Evolutionary conservation across 2,113 vertebrate species (phyloP).

Genomic region (Cariama cristata): DNA sequence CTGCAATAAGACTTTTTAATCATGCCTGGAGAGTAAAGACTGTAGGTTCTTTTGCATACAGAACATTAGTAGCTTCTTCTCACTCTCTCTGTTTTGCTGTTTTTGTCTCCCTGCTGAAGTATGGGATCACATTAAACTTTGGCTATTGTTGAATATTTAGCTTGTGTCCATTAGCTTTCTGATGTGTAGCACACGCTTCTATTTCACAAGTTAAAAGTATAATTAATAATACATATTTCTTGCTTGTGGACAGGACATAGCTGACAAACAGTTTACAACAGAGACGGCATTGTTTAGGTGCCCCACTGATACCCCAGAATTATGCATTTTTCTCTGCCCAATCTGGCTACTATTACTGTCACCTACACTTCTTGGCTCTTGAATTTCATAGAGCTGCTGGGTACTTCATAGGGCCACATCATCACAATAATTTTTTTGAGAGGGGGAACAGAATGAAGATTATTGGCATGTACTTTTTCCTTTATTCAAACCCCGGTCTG

Average conservation of each 20-base stretch:
- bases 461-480: background rate
- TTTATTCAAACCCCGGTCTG: background rate
- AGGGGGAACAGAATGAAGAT: background rate
- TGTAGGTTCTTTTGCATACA: background rate
- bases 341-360: background rate
- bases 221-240: background rate
- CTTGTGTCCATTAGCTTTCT: background rate
- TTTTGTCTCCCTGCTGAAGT: background rate
- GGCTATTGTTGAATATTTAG: background rate
- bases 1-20: background rate
- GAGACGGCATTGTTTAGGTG: background rate
- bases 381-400: background rate
- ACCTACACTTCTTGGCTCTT: background rate
- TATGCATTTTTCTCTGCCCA: background rate
- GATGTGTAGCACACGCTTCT: background rate
- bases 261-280: background rate
- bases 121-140: background rate
- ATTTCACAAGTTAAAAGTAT: background rate
- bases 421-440: background rate
- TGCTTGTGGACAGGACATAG: background rate
- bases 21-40: background rate
- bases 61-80: background rate
- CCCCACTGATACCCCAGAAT: too few relatives aligned
- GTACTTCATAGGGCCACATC: background rate
- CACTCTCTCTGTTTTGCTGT: fast-evolving